Evolutionary conservation across 2,797 vertebrate species (phyloP).

Genomic region (Leptoclinus maculatus): DNA sequence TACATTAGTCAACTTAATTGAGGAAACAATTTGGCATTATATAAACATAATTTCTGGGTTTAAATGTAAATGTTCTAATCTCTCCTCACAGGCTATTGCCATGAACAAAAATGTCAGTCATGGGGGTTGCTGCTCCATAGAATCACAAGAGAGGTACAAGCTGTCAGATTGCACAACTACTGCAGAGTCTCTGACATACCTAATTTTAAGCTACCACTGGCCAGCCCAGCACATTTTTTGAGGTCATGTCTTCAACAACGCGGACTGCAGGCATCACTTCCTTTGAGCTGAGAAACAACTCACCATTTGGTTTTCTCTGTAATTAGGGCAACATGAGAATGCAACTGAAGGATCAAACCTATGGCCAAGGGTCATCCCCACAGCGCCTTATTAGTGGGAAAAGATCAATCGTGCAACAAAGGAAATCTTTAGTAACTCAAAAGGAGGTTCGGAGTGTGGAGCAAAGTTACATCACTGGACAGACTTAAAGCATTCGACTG

Average conservation of each 20-base stretch:
- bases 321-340: slow-evolving; percentile 65
- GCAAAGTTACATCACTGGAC: slow-evolving; percentile 19
- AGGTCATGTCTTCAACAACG: slow-evolving; percentile 42
- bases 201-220: slow-evolving; percentile 43
- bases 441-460: slow-evolving; percentile 15
- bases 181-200: slow-evolving; percentile 22
- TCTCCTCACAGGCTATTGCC: background rate
- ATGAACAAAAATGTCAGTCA: slow-evolving; percentile 12
- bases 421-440: slow-evolving; percentile 26
- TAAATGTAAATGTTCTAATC: too few species aligned
- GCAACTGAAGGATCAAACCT: slow-evolving; percentile 37
- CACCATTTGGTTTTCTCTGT: slow-evolving; percentile 48
- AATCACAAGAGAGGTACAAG: slow-evolving; percentile 18
- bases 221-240: slow-evolving; percentile 39
- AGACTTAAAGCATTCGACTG: slow-evolving; percentile 20
- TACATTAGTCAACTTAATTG: too few species aligned
- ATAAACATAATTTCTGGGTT: too few species aligned
- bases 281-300: slow-evolving; percentile 48
- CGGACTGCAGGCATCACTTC: slow-evolving; percentile 40
- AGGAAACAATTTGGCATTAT: too few species aligned
- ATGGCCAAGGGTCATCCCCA: slow-evolving; percentile 43
- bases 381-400: slow-evolving; percentile 50
- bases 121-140: background rate
- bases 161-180: slow-evolving; percentile 37
- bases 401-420: slow-evolving; percentile 55